phyloP scores from a whole-genome alignment of 2,888 invertebrate genomes.

The Polydrusus tereticollis region DNA sequence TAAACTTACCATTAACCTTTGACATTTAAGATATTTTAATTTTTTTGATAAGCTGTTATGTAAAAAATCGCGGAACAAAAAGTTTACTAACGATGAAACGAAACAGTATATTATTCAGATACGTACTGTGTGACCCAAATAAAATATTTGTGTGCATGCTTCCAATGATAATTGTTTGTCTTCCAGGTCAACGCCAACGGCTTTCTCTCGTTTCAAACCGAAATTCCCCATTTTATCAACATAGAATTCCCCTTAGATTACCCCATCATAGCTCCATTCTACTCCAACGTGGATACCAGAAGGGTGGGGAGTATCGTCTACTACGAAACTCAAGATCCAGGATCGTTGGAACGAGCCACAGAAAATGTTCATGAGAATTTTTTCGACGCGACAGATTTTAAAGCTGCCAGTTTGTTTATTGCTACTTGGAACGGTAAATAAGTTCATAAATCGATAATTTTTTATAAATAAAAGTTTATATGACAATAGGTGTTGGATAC shows the following conservation, averaged over 20 bases:
- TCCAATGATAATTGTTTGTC: background rate
- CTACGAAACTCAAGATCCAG: slow-evolving; percentile 75
- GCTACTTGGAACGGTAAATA: slow-evolving; percentile 82
- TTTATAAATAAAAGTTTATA: no score
- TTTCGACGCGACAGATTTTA: slow-evolving; percentile 78
- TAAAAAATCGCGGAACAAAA: background rate
- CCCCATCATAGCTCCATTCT: slow-evolving; percentile 90
- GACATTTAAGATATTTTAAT: background rate
- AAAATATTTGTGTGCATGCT: background rate
- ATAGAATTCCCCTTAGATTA: slow-evolving; percentile 91
- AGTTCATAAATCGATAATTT: no score
- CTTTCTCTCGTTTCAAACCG: slow-evolving; percentile 88
- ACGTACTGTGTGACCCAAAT: no score
- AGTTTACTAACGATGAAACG: no score
- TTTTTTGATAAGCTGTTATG: background rate
- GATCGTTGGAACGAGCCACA: slow-evolving; percentile 76
- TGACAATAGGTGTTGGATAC: slow-evolving; percentile 78
- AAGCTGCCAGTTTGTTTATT: slow-evolving; percentile 84
- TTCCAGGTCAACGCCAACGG: slow-evolving; percentile 92
- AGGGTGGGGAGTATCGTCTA: slow-evolving; percentile 81
- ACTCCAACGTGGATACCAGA: slow-evolving; percentile 90
- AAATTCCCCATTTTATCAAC: slow-evolving; percentile 88
- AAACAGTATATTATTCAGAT: no score
- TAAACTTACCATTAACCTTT: slow-evolving; percentile 10
- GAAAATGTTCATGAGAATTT: slow-evolving; percentile 81